Conservation (phyloP, 2,797 vertebrate genomes). For the Epinephelus coioides region DNA sequence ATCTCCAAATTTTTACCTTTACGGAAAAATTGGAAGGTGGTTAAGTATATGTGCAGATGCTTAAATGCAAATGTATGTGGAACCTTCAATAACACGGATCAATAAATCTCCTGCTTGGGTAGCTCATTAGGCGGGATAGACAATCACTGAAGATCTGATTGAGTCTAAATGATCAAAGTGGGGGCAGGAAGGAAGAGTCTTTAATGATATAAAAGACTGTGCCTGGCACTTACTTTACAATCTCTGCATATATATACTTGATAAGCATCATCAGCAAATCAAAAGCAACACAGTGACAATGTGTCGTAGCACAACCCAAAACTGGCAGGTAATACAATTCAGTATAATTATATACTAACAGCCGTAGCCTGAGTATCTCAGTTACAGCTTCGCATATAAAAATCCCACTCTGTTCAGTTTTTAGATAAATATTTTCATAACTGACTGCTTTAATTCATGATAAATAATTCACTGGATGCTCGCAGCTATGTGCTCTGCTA, state of each 20-base stretch:
- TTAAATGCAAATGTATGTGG: slow-evolving; percentile 36
- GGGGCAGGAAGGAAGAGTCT: slow-evolving; percentile 14
- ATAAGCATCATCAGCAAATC: neutral
- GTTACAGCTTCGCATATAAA: slow-evolving; percentile 26
- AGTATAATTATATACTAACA: neutral
- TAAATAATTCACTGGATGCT: slow-evolving; percentile 83
- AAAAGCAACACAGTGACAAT: neutral
- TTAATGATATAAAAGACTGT: slow-evolving; percentile 9
- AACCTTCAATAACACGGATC: slow-evolving; percentile 48
- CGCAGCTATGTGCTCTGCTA: slow-evolving; percentile 79
- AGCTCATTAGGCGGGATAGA: slow-evolving; percentile 53
- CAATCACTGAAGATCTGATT: slow-evolving; percentile 41
- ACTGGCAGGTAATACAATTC: neutral
- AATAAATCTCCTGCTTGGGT: slow-evolving; percentile 38
- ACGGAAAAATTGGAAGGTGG: neutral
- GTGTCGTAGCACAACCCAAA: neutral
- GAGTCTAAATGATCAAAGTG: slow-evolving; percentile 29
- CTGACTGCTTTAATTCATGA: slow-evolving; percentile 70
- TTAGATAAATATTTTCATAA: slow-evolving; percentile 73
- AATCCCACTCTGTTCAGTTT: slow-evolving; percentile 43
- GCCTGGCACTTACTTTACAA: neutral
- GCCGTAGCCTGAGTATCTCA: slow-evolving; percentile 21
- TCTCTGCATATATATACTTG: neutral
- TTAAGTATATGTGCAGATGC: neutral
- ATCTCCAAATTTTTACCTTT: neutral